Evolutionary conservation across 2,113 vertebrate species (phyloP), one percentile per base, ranked within the genome.

Genomic region (Cyprinodon tularosa): DNA sequence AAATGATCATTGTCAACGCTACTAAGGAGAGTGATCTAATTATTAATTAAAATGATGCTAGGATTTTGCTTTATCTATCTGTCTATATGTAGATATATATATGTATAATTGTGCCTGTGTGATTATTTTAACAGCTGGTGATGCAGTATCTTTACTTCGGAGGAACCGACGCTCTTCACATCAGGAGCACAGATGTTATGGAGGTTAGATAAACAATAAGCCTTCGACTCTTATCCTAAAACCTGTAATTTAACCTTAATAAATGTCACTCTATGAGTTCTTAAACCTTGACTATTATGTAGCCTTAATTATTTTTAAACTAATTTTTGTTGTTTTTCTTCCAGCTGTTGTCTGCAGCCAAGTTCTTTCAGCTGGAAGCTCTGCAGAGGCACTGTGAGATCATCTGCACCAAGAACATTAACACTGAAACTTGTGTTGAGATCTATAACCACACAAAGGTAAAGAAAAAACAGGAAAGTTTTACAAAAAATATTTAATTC

Each of bases 381-480:
- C 90, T 99, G 83, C 98, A 99, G 94, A 95, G 98, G 86, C 98
- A 99, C 94, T 99, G 98, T 91, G 98, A 99, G 94, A 97, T 98
- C 1, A 97, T 99, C 91, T 99, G 98, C 77, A 95, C 97, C 53
- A 99, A 99, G 90, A 98, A 97, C 93, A 97, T 99, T 88, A 99
- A 96, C 83, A 97, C 96, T 0, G 97, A 98, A 82, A 98, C 96
- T 72, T 98, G 97, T 66, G 97, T 99, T 90, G 97, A 99, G 89
- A 95, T 99, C 93, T 99, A 99, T 95, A 99, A 96, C 88, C 98
- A 99, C 72, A 97, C 97, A 86, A 99, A 98, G 97, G 98, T 82
- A 65, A 60, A 59, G 1, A 14, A 12, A 14, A 37, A 2, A 42
- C 15, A 13, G 2, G 1, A 3, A 60, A 12, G 10, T 9, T 4